Evolutionary conservation across 1,140 invertebrate genomes (phyloP).

Genomic region (Ruditapes philippinarum): DNA sequence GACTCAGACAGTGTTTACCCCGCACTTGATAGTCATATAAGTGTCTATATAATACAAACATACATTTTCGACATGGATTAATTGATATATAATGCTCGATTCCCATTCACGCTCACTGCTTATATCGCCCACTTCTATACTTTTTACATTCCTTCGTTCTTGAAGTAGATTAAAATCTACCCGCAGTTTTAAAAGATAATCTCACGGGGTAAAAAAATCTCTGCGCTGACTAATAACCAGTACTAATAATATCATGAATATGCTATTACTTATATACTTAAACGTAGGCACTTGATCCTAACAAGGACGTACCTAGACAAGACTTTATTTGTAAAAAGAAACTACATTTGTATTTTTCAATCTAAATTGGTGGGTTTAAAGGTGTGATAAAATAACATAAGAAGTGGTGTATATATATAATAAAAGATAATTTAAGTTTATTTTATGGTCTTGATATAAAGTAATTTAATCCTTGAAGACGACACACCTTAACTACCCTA

Average conservation of each 20-base stretch:
- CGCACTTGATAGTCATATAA: not conserved
- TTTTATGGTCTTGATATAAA: no score
- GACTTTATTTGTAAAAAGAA: no score
- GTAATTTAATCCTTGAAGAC: no score
- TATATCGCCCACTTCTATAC: constrained; percentile 11
- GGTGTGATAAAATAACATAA: no score
- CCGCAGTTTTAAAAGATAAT: constrained; percentile 26
- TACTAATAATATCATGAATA: no score
- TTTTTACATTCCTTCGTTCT: not conserved
- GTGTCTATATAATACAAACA: not conserved
- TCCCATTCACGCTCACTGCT: constrained; percentile 19
- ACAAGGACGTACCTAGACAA: not conserved
- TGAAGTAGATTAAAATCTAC: not conserved
- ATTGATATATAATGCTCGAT: constrained; percentile 6
- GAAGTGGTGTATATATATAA: no score
- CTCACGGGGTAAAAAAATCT: not conserved
- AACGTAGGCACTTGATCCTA: not conserved
- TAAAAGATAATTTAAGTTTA: no score
- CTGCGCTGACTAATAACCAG: constrained; percentile 2
- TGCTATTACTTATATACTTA: not conserved
- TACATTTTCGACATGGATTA: constrained; percentile 4
- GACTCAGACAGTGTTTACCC: not conserved
- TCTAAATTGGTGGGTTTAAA: no score
- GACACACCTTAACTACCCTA: no score
- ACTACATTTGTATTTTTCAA: no score